Evolutionary conservation across 2,113 vertebrate species (phyloP), one percentile per base, ranked within the genome.

Genomic region (Numida meleagris): DNA sequence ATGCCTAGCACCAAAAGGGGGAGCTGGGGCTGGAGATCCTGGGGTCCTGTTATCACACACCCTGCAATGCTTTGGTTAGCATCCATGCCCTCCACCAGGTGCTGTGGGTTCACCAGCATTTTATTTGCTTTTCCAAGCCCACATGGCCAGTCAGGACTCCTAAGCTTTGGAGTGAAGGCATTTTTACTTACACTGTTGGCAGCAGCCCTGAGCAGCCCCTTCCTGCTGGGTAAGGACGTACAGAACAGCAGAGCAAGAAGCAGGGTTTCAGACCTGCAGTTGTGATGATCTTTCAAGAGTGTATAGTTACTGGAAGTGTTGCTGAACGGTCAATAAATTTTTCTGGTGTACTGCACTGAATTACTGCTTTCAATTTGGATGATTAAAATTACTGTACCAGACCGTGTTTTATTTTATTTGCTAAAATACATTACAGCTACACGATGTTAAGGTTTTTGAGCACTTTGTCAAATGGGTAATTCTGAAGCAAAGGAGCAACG

Each of bases 351-450:
- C 57, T 75, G 73, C 11, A 5, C 73, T 68, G 89, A 81, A 31
- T 84, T 63, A 61, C 40, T 71, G 1, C 91, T 91, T 95, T 93
- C 88, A 94, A 93, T 97, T 88, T 90, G 68, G 85, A 83, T 90
- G 95, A 91, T 95, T 88, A 88, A 91, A 95, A 91, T 91, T 66
- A 79, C 76, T 84, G 77, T 72, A 79, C 34, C 92, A 94, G 86
- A 84, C 21, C 66, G 88, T 45, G 51, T 73, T 88, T 91, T 89
- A 59, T 90, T 93, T 79, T 90, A 36, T 84, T 95, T 86, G 51
- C 70, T 96, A 67, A 88, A 92, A 71, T 86, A 23, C 1, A 0
- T 82, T 61, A 62, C n/a, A 79, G 80, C 76, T 67, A 71, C 33
- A 27, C 42, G 24, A 68, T 12, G 61, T 75, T 51, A 31, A 58